Conservation (phyloP, 2,888 invertebrate genomes). For the Caenorhabditis doughertyi region DNA sequence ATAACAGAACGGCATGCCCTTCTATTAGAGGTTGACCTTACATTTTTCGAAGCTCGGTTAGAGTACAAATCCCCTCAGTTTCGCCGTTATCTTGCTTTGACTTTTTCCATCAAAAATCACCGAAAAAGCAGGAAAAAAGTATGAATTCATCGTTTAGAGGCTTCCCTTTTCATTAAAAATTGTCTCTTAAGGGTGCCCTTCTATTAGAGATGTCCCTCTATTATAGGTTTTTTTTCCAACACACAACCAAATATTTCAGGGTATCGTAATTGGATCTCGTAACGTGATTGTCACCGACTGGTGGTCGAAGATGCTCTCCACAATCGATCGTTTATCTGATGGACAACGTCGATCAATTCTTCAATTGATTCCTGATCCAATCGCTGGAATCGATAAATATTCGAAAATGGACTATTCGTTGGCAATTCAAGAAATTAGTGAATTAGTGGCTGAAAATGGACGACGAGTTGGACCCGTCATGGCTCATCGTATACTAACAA, state of each 20-base stretch:
- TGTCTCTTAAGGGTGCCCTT: too few relatives aligned
- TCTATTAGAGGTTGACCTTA: too few relatives aligned
- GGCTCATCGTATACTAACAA: slow-evolving; percentile 66
- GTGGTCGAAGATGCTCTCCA: slow-evolving; percentile 70
- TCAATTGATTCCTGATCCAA: slow-evolving; percentile 63
- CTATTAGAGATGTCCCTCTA: too few relatives aligned
- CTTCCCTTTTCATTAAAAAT: too few relatives aligned
- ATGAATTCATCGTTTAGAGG: too few relatives aligned
- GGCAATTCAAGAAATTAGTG: slow-evolving; percentile 59
- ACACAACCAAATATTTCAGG: slow-evolving; percentile 19
- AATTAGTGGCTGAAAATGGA: slow-evolving; percentile 64
- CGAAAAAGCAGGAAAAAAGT: too few relatives aligned
- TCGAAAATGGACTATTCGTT: slow-evolving; percentile 62
- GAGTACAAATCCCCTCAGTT: too few relatives aligned
- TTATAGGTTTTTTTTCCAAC: neutral
- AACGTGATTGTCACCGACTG: slow-evolving; percentile 64
- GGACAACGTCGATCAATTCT: slow-evolving; percentile 66
- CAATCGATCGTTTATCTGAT: slow-evolving; percentile 61
- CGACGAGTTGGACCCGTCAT: slow-evolving; percentile 66
- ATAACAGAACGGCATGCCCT: too few relatives aligned
- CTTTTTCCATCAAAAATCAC: too few relatives aligned
- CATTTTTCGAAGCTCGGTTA: too few relatives aligned
- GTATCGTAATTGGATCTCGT: slow-evolving; percentile 49
- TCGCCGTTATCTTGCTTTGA: too few relatives aligned
- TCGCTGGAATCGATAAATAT: slow-evolving; percentile 55